Evolutionary conservation across 2,888 invertebrate species (phyloP), one percentile per base, ranked within the genome.

Genomic region (Anagyrus pseudococci): DNA sequence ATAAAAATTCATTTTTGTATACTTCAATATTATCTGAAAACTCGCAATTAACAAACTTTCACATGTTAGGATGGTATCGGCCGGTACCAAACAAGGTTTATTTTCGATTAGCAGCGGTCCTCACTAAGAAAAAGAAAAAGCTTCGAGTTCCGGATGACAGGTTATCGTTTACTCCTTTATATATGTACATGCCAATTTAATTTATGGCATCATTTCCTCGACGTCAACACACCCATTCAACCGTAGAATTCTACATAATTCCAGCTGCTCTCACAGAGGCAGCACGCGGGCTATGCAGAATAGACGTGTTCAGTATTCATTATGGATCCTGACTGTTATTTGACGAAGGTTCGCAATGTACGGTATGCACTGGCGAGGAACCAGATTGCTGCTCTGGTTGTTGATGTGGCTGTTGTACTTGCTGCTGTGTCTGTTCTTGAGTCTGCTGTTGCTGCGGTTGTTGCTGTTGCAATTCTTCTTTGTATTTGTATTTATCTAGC

Each of bases 301-400:
- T 53, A 49, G 55, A 25, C 41, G 37, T 52, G 33, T 68, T 64
- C 43, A 58, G 49, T 69, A 67, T 76, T 76, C 78, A 80, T 77
- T 79, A 78, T 78, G 77, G 76, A 77, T 79, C 78, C 75, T 77
- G 79, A 67, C 71, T 78, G 54, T 71, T 75, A 66, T 73, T 76
- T 68, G 77, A 74, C 58, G 75, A 71, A 37, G 75, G 72, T 60
- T 77, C 76, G 69, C 73, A 74, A 69, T 67, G 68, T 60, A 71
- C 67, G 25, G 66, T 68, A 47, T 71, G 77, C 65, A 72, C 72
- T 22, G 74, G 71, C 37, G 73, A 72, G n/a, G 72, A 72, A 37
- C 70, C 72, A 41, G 73, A 68, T 49, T 71, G 71, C 20, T 68
- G 69, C 53, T 71, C 69, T 55, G 67, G 70, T 48, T 54, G 70